A percentile compares a stretch with the other conserved stretches of the same genome.
phyloP scores from a whole-genome alignment of 2,888 invertebrate genomes.

The Heliconius sara region DNA sequence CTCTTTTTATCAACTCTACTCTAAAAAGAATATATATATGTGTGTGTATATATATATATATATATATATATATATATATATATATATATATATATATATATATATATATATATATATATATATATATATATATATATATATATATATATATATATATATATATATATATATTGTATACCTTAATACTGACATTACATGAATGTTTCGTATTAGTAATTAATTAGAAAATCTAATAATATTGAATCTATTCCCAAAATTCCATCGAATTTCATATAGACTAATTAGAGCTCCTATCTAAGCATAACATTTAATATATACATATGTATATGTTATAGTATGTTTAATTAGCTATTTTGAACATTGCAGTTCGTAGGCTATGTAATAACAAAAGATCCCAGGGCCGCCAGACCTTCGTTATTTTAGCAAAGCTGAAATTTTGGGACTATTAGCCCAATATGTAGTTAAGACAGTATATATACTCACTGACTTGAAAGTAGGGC shows the following conservation, averaged over 20 bases:
- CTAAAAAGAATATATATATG: not conserved
- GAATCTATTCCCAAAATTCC: slow-evolving; percentile 7
- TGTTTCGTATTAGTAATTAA: not conserved
- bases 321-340: not conserved
- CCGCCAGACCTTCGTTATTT: too few species aligned
- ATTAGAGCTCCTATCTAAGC: not conserved
- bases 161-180: not conserved
- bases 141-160: not conserved
- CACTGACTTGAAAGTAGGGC: too few species aligned
- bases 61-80: not conserved
- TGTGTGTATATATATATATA: too few species aligned
- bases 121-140: too few species aligned
- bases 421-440: too few species aligned
- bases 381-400: too few species aligned
- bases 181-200: not conserved
- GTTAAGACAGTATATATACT: too few species aligned
- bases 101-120: not conserved
- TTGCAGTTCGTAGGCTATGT: not conserved
- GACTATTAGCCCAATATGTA: too few species aligned
- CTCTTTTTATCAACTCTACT: too few species aligned
- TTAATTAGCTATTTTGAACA: not conserved
- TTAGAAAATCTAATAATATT: slow-evolving; percentile 9
- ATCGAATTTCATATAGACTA: slow-evolving; percentile 11
- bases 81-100: too few species aligned
- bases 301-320: not conserved